Percentiles rank a stretch among this genome's conserved stretches.
Conservation (phyloP, 1,140 invertebrate species). For the Meloidogyne chitwoodi region DNA sequence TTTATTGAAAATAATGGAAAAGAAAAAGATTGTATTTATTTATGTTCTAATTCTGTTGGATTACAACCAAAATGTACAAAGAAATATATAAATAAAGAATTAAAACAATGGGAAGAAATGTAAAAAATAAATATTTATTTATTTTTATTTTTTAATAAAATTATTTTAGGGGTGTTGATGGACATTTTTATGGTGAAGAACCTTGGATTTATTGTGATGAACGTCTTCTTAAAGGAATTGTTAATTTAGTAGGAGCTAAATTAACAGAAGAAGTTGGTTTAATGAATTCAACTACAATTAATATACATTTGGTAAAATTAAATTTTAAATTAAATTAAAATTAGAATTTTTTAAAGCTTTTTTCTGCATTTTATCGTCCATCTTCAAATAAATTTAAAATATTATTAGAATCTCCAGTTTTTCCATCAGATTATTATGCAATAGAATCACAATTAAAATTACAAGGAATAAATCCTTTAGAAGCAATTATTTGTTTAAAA, state of each 20-base stretch:
- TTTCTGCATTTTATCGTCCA: constrained; percentile 66
- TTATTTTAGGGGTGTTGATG: constrained; percentile 61
- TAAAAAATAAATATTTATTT: not conserved
- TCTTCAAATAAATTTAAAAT: constrained; percentile 65
- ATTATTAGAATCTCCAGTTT: constrained; percentile 66
- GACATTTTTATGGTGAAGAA: constrained; percentile 60
- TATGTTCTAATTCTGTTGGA: not conserved
- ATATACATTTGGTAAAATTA: constrained; percentile 35
- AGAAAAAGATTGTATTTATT: not conserved
- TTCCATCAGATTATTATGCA: constrained; percentile 68
- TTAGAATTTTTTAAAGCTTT: constrained; percentile 59
- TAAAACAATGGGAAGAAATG: not conserved
- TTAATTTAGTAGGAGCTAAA: constrained; percentile 61
- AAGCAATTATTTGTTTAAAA: constrained; percentile 63
- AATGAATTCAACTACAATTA: constrained; percentile 64
- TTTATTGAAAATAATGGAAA: not conserved
- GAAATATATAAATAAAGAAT: not conserved
- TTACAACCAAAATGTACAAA: constrained; percentile 1
- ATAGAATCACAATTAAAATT: constrained; percentile 66
- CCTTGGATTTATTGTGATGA: constrained; percentile 64
- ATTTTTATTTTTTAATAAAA: not conserved
- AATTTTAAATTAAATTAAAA: not conserved
- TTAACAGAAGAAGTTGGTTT: constrained; percentile 61
- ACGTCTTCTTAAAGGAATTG: constrained; percentile 57
- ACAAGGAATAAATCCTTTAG: constrained; percentile 64